Base-by-base conservation (phyloP, 2,888 invertebrate genomes). In the Oegoconia quadripuncta region DNA sequence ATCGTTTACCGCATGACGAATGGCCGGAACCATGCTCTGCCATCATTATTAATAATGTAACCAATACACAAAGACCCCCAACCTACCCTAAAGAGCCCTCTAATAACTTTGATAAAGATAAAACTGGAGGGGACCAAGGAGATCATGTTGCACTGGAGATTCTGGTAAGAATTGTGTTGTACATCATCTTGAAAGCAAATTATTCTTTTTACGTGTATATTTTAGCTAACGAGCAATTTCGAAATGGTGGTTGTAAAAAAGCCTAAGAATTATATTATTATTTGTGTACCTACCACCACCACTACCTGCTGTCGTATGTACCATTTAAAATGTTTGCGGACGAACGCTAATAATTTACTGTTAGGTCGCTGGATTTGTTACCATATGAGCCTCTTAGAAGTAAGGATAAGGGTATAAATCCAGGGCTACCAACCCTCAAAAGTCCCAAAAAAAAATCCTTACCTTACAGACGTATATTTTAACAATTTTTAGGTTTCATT, bases 1-100 rank as follows among this genome's bases (percentile, higher is more conserved):
- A 76, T 56, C 78, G 75, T 62, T 81, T 79, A 76, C 62, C 51
- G 50, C 48, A 74, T 72, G 79, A 80, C 68, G 67, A 68, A 81
- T 77, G 59, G 63, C 56, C 46, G 49, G 55, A 44, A 54, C 55
- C 61, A 59, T 67, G 63, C 57, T 64, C 52, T 48, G 45, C 50
- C 64, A 59, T 73, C 78, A 74, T 81, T 80, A 81, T 72, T 78
- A 73, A 76, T 66, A 72, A 64, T 61, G 60, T 60, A 59, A 55
- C 79, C 71, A 75, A 22, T 52, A 33, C 38, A 15, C 9, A n/a
- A 25, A 39, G 72, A 70, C 43, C 73, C 42, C 46, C 44, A 22
- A 32, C 12, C 14, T 17, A n/a, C 26, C 9, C 11, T 29, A 23
- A 5, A 12, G 17, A 11, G 6, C n/a, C 20, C 27, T 25, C n/a